Evolutionary conservation across 1,140 invertebrate species (phyloP).

Genomic region (Drosophila azteca): DNA sequence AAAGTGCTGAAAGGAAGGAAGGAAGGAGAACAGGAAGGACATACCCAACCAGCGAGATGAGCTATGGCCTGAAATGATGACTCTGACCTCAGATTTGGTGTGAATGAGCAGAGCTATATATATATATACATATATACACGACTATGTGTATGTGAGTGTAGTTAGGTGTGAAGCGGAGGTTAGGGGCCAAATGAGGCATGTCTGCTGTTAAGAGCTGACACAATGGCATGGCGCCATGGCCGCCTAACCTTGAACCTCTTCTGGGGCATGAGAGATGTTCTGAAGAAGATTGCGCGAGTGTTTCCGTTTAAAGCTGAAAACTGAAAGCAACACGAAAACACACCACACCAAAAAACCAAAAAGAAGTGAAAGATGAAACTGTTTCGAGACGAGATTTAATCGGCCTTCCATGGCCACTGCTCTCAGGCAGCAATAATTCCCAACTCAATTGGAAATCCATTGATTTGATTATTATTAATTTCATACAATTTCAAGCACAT

Average conservation of each 20-base stretch:
- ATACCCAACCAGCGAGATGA: neutral
- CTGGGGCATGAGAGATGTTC: slow-evolving; percentile 3
- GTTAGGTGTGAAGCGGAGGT: slow-evolving; percentile 23
- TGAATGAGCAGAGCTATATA: slow-evolving; percentile 37
- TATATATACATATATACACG: slow-evolving; percentile 15
- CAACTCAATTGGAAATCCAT: slow-evolving; percentile 33
- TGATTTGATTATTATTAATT: slow-evolving; percentile 40
- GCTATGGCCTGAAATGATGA: slow-evolving; percentile 24
- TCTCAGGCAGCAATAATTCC: neutral
- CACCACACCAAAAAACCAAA: no score
- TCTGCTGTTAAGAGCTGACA: slow-evolving; percentile 32
- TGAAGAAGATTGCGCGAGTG: neutral
- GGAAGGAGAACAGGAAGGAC: slow-evolving; percentile 3
- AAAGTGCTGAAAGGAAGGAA: slow-evolving; percentile 10
- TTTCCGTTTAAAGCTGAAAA: slow-evolving; percentile 9
- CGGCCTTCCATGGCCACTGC: neutral
- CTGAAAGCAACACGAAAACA: no score
- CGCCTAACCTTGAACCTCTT: slow-evolving; percentile 34
- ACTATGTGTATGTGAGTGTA: neutral
- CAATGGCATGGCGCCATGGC: slow-evolving; percentile 17
- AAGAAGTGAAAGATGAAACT: no score
- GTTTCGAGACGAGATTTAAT: no score
- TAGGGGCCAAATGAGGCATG: slow-evolving; percentile 18
- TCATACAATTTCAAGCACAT: slow-evolving; percentile 36
- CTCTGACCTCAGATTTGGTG: slow-evolving; percentile 51